Base-by-base conservation (phyloP, 2,888 invertebrate species). In the Julus scanicus region DNA sequence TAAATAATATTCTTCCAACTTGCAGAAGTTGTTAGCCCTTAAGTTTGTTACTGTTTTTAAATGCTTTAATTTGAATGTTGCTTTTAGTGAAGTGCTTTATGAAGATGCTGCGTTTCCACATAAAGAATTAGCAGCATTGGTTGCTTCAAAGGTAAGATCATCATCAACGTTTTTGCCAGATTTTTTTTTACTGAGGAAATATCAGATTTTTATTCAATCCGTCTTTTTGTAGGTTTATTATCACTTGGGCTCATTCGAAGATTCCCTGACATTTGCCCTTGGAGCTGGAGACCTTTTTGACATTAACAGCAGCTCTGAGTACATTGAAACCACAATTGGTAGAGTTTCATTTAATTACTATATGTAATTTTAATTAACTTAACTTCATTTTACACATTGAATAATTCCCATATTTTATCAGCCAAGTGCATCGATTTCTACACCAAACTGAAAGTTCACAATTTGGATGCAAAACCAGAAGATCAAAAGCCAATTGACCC, bases 371-470 rank as follows among this genome's bases (percentile, higher is more conserved):
- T 44, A 85, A 40, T 17, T 29, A 17, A 44, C 17, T 40, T 5
- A n/a, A 17, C 2, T n/a, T 29, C 13, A 29, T 85, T 20, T 49
- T 1, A 49, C n/a, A 44, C 17, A 11, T 5, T 85, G 9, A 85
- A 9, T 49, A 44, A 89, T 89, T 90, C 88, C 88, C 13, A 89
- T 89, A 89, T 89, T 90, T 92, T 93, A n/a, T 88, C 91, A 94
- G 98, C 98, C 1, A 99, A 99, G 93, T 99, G 98, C 92, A 98
- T 99, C 91, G 99, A 99, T 93, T 97, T 96, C 92, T 99, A 99
- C 92, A 98, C 97, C 8, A 97, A 97, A 91, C 96, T 97, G 92
- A 94, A 97, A 88, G 92, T 92, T 13, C 94, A 96, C 44, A 92
- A 92, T 90, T 94, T 95, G 53, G 94, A 95, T 89, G 95, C 95